Evolutionary conservation across 1,140 invertebrate species (phyloP).

Genomic region (Drosophila miranda): DNA sequence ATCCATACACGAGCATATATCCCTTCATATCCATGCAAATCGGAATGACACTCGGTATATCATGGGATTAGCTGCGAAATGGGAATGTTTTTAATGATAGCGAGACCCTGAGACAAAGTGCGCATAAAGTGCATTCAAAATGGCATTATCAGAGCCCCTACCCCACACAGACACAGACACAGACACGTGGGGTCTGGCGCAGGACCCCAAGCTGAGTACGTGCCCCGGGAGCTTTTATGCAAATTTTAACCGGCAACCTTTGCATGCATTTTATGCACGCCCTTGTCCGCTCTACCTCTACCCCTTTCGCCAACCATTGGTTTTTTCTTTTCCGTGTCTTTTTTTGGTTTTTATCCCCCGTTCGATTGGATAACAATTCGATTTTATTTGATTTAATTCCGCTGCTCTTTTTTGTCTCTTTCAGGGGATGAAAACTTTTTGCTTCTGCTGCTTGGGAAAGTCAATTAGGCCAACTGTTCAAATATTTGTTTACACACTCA

Average conservation of each 20-base stretch:
- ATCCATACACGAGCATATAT: conserved; percentile 1
- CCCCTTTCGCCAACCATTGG: background rate
- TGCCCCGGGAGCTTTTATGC: conserved; percentile 58
- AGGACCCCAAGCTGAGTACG: conserved; percentile 50
- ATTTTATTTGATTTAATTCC: conserved; percentile 76
- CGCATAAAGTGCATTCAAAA: conserved; percentile 75
- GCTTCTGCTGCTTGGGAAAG: conserved; percentile 42
- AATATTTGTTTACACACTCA: conserved; percentile 61
- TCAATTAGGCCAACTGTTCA: conserved; percentile 61
- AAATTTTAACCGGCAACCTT: conserved; percentile 47
- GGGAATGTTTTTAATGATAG: conserved; percentile 69
- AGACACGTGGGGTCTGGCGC: conserved; percentile 4
- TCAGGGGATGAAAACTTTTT: conserved; percentile 31
- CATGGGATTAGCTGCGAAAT: conserved; percentile 60
- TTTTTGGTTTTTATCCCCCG: conserved; percentile 14
- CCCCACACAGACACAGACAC: conserved; percentile 11
- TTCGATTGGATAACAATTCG: conserved; percentile 72
- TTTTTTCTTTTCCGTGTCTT: conserved; percentile 2
- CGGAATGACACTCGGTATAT: conserved; percentile 55
- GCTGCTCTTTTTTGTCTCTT: conserved; percentile 34
- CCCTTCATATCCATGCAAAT: conserved; percentile 47
- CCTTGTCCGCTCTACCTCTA: conserved; percentile 6
- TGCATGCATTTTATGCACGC: conserved; percentile 69
- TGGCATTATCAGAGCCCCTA: conserved; percentile 55
- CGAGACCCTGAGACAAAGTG: conserved; percentile 70